A percentile compares a stretch with the other conserved stretches of the same genome.
These are phyloP conservation scores for Drosophila oshimai DNA, from an alignment of 1,140 invertebrate genomes.

Conservation along the genomic window DNA sequence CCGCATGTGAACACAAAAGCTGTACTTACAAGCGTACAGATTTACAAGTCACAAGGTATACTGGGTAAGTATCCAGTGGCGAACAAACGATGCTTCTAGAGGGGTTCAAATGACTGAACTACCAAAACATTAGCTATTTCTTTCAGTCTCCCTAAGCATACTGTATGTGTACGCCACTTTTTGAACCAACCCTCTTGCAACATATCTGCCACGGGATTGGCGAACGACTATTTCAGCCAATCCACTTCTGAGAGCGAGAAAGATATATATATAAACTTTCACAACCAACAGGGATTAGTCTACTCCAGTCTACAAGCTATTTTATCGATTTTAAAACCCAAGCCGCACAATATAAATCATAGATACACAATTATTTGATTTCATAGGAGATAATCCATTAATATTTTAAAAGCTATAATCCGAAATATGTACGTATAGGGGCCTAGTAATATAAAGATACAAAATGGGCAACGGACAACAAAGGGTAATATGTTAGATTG, in stretches of 20 bases:
- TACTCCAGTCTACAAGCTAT: not conserved
- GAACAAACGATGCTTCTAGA: not conserved
- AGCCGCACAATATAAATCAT: too few relatives aligned
- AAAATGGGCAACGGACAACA: too few relatives aligned
- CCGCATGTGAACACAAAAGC: not conserved
- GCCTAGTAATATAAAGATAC: too few relatives aligned
- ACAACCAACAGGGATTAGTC: not conserved
- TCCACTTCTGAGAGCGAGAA: slow-evolving; percentile 37
- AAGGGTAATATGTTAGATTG: too few relatives aligned
- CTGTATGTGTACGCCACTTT: not conserved
- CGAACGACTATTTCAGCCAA: slow-evolving; percentile 30
- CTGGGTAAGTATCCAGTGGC: not conserved
- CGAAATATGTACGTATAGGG: too few relatives aligned
- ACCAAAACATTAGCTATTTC: not conserved
- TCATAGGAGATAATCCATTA: too few relatives aligned
- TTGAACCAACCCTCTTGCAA: not conserved
- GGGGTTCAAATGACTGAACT: not conserved
- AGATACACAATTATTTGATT: not conserved
- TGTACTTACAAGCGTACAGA: not conserved
- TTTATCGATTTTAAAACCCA: not conserved
- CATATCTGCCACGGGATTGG: slow-evolving; percentile 30
- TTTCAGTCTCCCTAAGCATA: not conserved
- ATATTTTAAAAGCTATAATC: too few relatives aligned
- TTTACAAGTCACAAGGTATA: not conserved
- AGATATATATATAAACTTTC: not conserved